Conservation (phyloP, 2,888 invertebrate genomes). For the Malacosoma neustria region DNA sequence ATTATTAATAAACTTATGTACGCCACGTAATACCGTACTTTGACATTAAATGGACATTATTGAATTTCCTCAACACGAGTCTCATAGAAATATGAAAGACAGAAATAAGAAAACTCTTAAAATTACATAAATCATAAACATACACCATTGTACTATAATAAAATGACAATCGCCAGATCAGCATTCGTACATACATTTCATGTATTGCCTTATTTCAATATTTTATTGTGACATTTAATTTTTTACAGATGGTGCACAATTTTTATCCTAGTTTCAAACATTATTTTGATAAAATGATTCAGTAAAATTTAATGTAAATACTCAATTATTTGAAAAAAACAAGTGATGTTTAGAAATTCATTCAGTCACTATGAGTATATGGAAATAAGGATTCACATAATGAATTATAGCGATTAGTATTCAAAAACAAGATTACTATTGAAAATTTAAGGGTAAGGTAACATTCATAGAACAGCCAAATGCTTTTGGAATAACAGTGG, state of each 20-base stretch:
- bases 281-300: too few relatives aligned
- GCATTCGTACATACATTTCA: conserved; percentile 46
- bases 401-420: neutral
- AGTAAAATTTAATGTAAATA: too few relatives aligned
- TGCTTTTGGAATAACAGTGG: conserved; percentile 25
- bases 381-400: conserved; percentile 14
- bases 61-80: neutral
- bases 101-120: conserved; percentile 33
- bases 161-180: conserved; percentile 20
- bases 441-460: conserved; percentile 13
- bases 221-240: conserved; percentile 17
- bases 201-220: conserved; percentile 40
- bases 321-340: too few relatives aligned
- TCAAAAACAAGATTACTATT: conserved; percentile 1
- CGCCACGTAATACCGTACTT: conserved; percentile 31
- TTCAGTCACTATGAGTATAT: too few relatives aligned
- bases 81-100: conserved; percentile 5
- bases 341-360: too few relatives aligned
- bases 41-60: neutral
- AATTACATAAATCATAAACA: conserved; percentile 27
- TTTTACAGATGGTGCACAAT: too few relatives aligned
- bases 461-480: conserved; percentile 24
- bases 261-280: too few relatives aligned
- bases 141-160: conserved; percentile 12
- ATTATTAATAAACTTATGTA: conserved; percentile 45